Conservation (phyloP, 2,113 vertebrate species). For the Onychostruthus taczanowskii region DNA sequence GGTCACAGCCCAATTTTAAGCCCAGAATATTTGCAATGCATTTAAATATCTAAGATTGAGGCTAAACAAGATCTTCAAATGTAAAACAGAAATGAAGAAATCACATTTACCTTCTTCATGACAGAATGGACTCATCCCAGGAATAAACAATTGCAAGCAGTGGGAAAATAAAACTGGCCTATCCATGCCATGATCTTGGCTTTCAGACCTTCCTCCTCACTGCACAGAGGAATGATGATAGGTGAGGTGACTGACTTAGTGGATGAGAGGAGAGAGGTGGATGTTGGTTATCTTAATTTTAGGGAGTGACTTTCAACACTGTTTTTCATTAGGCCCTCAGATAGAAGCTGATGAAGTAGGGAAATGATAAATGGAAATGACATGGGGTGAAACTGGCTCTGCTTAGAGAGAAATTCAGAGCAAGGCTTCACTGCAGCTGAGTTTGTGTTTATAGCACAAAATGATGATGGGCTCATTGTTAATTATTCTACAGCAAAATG, state of each 20-base stretch:
- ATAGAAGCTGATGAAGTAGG: neutral
- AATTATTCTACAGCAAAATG: neutral
- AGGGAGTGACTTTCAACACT: neutral
- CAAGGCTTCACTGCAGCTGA: neutral
- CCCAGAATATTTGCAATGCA: neutral
- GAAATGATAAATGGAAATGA: neutral
- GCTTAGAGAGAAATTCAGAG: neutral
- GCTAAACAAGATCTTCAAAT: neutral
- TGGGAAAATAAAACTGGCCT: neutral
- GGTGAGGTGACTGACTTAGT: neutral
- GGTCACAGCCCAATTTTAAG: slow-evolving; percentile 18
- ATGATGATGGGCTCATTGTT: neutral
- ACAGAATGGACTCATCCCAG: neutral
- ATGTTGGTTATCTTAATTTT: neutral
- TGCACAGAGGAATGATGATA: neutral
- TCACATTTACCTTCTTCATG: neutral
- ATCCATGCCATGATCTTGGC: neutral
- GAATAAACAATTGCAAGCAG: neutral
- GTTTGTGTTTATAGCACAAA: neutral
- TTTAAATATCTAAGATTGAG: neutral
- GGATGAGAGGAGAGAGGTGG: neutral
- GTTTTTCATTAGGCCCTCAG: neutral
- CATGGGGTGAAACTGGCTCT: neutral
- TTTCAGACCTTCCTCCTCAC: neutral
- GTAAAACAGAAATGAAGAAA: slow-evolving; percentile 24